Evolutionary conservation across 2,888 invertebrate genomes (phyloP), one percentile per base, ranked within the genome.

Genomic region (Germaria angustata): DNA sequence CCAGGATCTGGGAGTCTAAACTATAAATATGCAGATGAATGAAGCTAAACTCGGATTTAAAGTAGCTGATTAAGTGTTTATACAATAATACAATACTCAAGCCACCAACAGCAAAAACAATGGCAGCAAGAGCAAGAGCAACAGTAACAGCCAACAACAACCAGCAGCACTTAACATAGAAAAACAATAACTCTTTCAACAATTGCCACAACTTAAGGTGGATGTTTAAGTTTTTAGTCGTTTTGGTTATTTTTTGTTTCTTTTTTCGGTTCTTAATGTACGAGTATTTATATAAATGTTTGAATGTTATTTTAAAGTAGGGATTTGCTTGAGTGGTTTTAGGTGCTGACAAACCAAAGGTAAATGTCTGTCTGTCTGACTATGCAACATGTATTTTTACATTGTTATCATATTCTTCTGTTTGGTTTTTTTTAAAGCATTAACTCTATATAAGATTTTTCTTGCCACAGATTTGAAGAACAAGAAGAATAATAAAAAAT

Each of bases 251-350:
- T 61, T 66, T n/a, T 57, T 78, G 53, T 15, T 69, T 20, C n/a
- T 34, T 79, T 63, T 57, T 68, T 63, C 6, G 20, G 20, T 28
- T 77, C 41, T 39, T 78, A 66, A 24, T 49, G 41, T 77, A n/a
- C n/a, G n/a, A n/a, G n/a, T n/a, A 68, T 77, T 76, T 73, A 61
- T 77, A 13, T 72, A 72, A 79, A 79, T 66, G 80, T 81, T 63
- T 83, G 75, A 51, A 80, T 81, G 72, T 81, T 86, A 84, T 81
- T 82, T 78, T 81, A 83, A 76, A 82, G 71, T 79, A 59, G 66
- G 71, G 82, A 82, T 82, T 82, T 82, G 82, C 75, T 82, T 82
- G 82, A 82, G 82, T 82, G 82, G 79, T 79, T 82, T 82, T 66
- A 79, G 79, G 82, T 72, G 79, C 82, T 82, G 82, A 79, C 75